phyloP scores from a whole-genome alignment of 92 coral and sea anemone genomes.

The Palythoa caribaeorum region DNA sequence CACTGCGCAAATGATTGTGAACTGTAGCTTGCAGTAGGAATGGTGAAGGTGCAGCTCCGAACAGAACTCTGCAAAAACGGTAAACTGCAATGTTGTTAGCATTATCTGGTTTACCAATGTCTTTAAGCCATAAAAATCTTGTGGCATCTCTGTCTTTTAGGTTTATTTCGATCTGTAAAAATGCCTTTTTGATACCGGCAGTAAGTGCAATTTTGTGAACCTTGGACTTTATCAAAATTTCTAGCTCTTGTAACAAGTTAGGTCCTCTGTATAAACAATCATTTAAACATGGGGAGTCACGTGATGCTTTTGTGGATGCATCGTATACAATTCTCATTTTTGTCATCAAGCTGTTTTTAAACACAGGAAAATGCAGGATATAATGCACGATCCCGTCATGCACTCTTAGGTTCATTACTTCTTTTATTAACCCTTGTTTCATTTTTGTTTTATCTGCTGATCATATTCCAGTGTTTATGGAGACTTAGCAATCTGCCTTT shows the following conservation, averaged over 20 bases:
- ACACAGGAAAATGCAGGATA: constrained; percentile 47
- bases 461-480: constrained; percentile 21
- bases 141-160: constrained; percentile 44
- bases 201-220: constrained; percentile 39
- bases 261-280: constrained; percentile 51
- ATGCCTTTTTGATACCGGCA: constrained; percentile 39
- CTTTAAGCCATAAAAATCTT: constrained; percentile 52
- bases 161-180: constrained; percentile 43
- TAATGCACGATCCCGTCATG: constrained; percentile 27
- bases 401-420: background rate
- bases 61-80: constrained; percentile 37
- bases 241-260: constrained; percentile 37
- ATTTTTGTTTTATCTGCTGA: constrained; percentile 27
- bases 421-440: constrained; percentile 39
- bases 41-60: constrained; percentile 36
- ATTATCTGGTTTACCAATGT: constrained; percentile 22
- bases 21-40: constrained; percentile 26
- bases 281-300: constrained; percentile 31
- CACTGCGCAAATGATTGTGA: background rate
- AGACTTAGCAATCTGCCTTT: constrained; percentile 22
- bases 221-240: constrained; percentile 34
- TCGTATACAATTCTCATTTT: constrained; percentile 55
- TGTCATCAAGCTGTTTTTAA: constrained; percentile 40
- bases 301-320: constrained; percentile 26
- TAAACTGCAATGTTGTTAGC: constrained; percentile 15